A percentile compares a stretch with the other conserved stretches of the same genome.
Conservation (phyloP, 2,888 invertebrate genomes). For the Andrena bucephala region DNA sequence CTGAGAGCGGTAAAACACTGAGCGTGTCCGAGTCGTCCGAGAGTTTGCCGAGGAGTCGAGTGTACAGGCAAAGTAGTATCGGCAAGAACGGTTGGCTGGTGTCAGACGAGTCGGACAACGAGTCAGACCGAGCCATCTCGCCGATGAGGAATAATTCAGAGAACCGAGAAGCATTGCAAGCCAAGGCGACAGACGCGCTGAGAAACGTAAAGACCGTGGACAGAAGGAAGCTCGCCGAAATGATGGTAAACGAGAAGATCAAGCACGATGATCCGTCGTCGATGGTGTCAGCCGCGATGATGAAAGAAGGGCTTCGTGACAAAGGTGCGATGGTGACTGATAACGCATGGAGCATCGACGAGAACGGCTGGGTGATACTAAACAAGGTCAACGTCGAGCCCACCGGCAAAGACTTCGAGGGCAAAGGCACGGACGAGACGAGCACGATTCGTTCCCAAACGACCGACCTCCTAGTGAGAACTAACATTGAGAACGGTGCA, state of each 20-base stretch:
- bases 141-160: neutral
- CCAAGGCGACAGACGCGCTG: neutral
- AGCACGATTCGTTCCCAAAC: slow-evolving; percentile 72
- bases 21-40: slow-evolving; percentile 34
- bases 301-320: neutral
- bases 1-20: slow-evolving; percentile 6
- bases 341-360: slow-evolving; percentile 68
- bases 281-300: neutral
- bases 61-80: slow-evolving; percentile 66
- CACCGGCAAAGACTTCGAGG: slow-evolving; percentile 54
- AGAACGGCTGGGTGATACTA: slow-evolving; percentile 72
- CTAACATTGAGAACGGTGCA: slow-evolving; percentile 73
- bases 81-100: slow-evolving; percentile 78
- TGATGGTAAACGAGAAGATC: no score
- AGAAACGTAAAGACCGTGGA: neutral
- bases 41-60: slow-evolving; percentile 42
- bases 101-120: slow-evolving; percentile 76
- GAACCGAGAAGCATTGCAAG: neutral
- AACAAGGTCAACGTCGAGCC: slow-evolving; percentile 57
- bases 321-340: slow-evolving; percentile 6
- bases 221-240: neutral
- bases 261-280: neutral
- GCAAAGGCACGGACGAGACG: slow-evolving; percentile 58
- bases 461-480: slow-evolving; percentile 68
- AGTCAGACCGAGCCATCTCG: slow-evolving; percentile 64